phyloP scores from a whole-genome alignment of 30 jellyfish, hydroid and myxozoan genomes.

The Turritopsis dohrnii region DNA sequence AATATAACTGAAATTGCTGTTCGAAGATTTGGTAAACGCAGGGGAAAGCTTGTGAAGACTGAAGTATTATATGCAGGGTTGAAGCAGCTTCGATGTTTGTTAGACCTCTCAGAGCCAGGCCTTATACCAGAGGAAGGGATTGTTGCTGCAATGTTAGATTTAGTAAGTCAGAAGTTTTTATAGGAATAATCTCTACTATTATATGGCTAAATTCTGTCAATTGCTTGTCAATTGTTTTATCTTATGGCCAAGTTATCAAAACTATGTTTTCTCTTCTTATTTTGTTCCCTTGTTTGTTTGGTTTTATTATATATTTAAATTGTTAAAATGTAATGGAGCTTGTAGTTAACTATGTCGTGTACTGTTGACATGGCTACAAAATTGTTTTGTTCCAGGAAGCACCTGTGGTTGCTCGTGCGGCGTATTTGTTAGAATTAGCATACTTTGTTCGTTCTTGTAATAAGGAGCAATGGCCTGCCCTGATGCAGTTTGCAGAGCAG shows the following conservation, averaged over 20 bases:
- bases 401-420: slow-evolving; percentile 90
- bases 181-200: slow-evolving; percentile 7
- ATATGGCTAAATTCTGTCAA: too few relatives aligned
- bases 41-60: slow-evolving; percentile 38
- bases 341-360: too few relatives aligned
- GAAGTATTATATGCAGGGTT: slow-evolving; percentile 66
- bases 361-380: too few relatives aligned
- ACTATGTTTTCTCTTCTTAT: background rate
- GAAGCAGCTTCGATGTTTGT: slow-evolving; percentile 52
- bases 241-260: too few relatives aligned
- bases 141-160: slow-evolving; percentile 67
- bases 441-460: slow-evolving; percentile 66
- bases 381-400: slow-evolving; percentile 62
- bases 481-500: slow-evolving; percentile 15
- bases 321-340: too few relatives aligned
- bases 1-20: background rate
- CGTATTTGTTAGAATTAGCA: slow-evolving; percentile 76
- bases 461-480: slow-evolving; percentile 65
- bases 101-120: slow-evolving; percentile 63
- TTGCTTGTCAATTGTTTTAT: background rate
- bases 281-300: background rate
- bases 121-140: slow-evolving; percentile 64
- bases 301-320: too few relatives aligned
- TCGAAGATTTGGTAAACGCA: background rate
- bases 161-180: slow-evolving; percentile 45